These are phyloP conservation scores for Caenorhabditis uteleia DNA, from an alignment of 2,888 invertebrate species.

Conservation along the genomic window DNA sequence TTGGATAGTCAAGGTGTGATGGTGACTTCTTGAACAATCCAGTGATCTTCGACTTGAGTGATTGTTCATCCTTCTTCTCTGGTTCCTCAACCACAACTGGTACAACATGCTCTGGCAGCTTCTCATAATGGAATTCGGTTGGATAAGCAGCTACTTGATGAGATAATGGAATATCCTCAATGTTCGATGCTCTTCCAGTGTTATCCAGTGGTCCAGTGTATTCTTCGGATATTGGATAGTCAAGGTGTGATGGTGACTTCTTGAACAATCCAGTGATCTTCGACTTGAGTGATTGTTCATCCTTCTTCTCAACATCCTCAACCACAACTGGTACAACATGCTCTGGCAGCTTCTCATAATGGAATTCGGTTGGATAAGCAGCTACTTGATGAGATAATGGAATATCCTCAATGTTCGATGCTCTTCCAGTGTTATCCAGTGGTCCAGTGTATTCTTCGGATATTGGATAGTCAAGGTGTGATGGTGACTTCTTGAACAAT, in stretches of 20 bases:
- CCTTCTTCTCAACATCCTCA: background rate
- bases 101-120: slow-evolving; percentile 10
- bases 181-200: background rate
- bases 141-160: slow-evolving; percentile 4
- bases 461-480: slow-evolving; percentile 14
- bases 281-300: background rate
- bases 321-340: background rate
- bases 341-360: background rate
- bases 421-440: slow-evolving; percentile 2
- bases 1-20: slow-evolving; percentile 16
- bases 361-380: background rate
- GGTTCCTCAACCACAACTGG: slow-evolving; percentile 12
- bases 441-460: slow-evolving; percentile 10
- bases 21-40: background rate
- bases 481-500: slow-evolving; percentile 10
- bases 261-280: slow-evolving; percentile 1
- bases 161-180: background rate
- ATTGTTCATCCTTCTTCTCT: slow-evolving; percentile 26
- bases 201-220: background rate
- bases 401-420: background rate
- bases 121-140: slow-evolving; percentile 16
- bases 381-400: background rate
- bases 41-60: slow-evolving; percentile 32
- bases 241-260: background rate
- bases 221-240: background rate